Evolutionary conservation across 2,888 invertebrate species (phyloP), one percentile per base, ranked within the genome.

Genomic region (Agrilus cyanescens): DNA sequence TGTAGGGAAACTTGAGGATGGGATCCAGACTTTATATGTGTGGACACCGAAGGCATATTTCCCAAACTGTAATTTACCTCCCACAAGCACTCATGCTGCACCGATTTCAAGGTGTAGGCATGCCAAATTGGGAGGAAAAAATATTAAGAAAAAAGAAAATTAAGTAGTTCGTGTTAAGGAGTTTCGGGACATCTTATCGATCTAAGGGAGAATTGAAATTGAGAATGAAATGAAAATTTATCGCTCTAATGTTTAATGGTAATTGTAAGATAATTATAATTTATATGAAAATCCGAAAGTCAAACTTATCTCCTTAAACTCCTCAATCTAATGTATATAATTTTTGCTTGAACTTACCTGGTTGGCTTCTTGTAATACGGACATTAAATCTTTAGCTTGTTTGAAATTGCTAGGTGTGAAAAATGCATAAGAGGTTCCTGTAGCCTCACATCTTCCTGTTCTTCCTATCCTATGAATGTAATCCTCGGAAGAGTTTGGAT

Each of bases 391-490:
- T 51, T 86, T 84, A 1, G 95, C 93, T 64, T 96, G 94, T 47
- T 90, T 82, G 25, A 83, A 81, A 65, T 97, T 95, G 48, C 82
- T 82, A 12, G 83, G 80, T 0, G 96, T 95, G 68, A 97, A 96
- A 69, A 94, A 95, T 4, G 96, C 95, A 66, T 95, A 96, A 0
- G 96, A 94, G 5, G 95, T 96, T 38, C 94, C 66, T 30, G 86
- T 81, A 60, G 90, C 89, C 59, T 90, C 87, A 57, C 90, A 88
- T 51, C 96, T 82, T 7, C 94, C 93, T 14, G 94, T 94, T 53
- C 94, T 81, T 43, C 82, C 94, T 67, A 97, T 97, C 54, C 96
- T 80, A 66, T 97, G 96, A 49, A 97, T 93, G 63, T 97, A 97
- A 68, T 97, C 96, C 68, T 97, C 97, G 12, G 93, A 91, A 42